Percentiles rank a stretch among this genome's conserved stretches.
Evolutionary conservation across 2,888 invertebrate genomes (phyloP).

Genomic region (Tetheella fluctuosa): DNA sequence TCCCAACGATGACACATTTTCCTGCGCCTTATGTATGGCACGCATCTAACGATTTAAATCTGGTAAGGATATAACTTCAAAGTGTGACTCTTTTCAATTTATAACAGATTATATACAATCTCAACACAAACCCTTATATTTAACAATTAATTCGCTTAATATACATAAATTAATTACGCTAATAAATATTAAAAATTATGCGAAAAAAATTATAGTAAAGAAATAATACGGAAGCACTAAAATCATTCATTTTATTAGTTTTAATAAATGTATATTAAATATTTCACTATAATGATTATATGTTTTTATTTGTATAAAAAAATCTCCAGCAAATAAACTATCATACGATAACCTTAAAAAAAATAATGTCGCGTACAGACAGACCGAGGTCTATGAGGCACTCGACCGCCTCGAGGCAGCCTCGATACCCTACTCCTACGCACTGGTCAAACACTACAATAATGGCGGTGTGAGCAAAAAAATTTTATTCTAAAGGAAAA

Average conservation of each 20-base stretch:
- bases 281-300: not conserved
- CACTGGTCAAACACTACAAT: conserved; percentile 31
- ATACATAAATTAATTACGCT: conserved; percentile 35
- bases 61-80: conserved; percentile 1
- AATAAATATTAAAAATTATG: conserved; percentile 31
- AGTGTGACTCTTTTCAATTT: conserved; percentile 20
- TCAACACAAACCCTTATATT: conserved; percentile 39
- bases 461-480: conserved; percentile 71
- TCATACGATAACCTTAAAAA: not conserved
- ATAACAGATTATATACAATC: conserved; percentile 43
- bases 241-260: conserved; percentile 22
- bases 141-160: conserved; percentile 38
- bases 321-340: not conserved
- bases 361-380: conserved; percentile 2
- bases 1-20: too few species aligned
- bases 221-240: conserved; percentile 52
- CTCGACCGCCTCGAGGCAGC: not conserved
- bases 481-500: conserved; percentile 62
- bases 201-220: conserved; percentile 24
- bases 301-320: not conserved
- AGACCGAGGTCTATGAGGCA: not conserved
- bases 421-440: not conserved
- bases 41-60: too few species aligned
- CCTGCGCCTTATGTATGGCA: too few species aligned
- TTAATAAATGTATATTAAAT: not conserved